Base-by-base conservation (phyloP, 64 coral and sea anemone genomes). In the Actinia equina region DNA sequence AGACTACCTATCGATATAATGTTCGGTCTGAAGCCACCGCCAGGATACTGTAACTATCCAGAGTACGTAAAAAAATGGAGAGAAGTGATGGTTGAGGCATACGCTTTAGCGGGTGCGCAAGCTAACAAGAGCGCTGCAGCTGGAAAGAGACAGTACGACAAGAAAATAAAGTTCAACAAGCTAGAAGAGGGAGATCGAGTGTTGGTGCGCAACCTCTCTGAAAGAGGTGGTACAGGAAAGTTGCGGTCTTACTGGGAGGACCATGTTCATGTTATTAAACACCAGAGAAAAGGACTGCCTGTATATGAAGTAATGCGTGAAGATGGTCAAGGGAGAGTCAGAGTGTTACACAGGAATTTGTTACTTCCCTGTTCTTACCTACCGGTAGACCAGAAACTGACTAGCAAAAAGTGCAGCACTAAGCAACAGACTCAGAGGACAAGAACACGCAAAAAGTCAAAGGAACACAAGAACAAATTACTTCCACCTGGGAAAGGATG, bases 141-240 rank as follows among this genome's bases (percentile, higher is more conserved):
- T 10, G 53, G 82, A 3, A 91, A 91, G 57, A 43, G 79, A 57
- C 89, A 91, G 70, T 86, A 91, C 41, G 70, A 91, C 83, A 91
- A 91, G 86, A 92, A 84, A 84, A 86, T 87, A 7, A 71, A 60
- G 53, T 60, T 88, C 67, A 74, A 61, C 55, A 55, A 44, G 19
- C 27, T 92, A 53, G 37, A 83, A 59, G 86, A 77, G 61, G 77
- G 91, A 76, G 91, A 71, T 77, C 63, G 86, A 71, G 60, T 92
- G 18, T 60, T 92, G 9, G 85, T 92, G 26, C 46, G 86, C 70
- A 92, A 92, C 43, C 65, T 92, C 30, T 70, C 85, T 46, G 79
- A 87, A 82, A 61, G 85, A 43, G 80, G 61, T 59, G 90, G 90
- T 82, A 61, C 85, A 19, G 90, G 85, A 84, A 91, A 91, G 27